phyloP scores from a whole-genome alignment of 2,797 vertebrate genomes.

The Paedocypris micromegethes region DNA sequence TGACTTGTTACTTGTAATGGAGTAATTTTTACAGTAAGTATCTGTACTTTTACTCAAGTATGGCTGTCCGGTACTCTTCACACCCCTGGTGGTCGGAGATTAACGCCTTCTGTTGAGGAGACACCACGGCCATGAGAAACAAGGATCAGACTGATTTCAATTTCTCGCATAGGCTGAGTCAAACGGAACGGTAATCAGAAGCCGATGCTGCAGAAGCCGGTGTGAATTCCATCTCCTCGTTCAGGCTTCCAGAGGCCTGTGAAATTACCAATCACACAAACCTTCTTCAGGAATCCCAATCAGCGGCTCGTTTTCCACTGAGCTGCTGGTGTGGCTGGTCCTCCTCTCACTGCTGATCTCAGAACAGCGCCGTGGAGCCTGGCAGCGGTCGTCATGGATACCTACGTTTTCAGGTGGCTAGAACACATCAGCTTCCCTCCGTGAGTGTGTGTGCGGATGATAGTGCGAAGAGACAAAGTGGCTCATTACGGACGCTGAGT shows the following conservation, averaged over 20 bases:
- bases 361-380: conserved; percentile 53
- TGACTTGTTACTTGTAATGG: too few relatives aligned
- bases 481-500: conserved; percentile 4
- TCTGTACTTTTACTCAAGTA: too few relatives aligned
- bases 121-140: conserved; percentile 2
- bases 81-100: not conserved
- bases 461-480: not conserved
- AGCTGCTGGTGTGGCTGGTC: conserved; percentile 48
- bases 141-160: conserved; percentile 5
- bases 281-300: conserved; percentile 66
- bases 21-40: too few relatives aligned
- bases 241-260: conserved; percentile 45
- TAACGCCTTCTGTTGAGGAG: not conserved
- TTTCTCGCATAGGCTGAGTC: not conserved
- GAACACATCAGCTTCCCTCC: conserved; percentile 25
- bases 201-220: conserved; percentile 33
- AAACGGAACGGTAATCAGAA: conserved; percentile 40
- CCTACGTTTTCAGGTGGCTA: conserved; percentile 53
- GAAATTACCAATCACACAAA: conserved; percentile 64
- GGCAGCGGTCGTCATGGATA: conserved; percentile 53
- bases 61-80: too few relatives aligned
- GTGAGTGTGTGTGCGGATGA: not conserved
- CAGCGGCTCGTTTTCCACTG: conserved; percentile 71
- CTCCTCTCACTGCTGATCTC: conserved; percentile 47
- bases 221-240: conserved; percentile 29